Conservation (phyloP, 2,888 invertebrate species). For the Chirona hameri region DNA sequence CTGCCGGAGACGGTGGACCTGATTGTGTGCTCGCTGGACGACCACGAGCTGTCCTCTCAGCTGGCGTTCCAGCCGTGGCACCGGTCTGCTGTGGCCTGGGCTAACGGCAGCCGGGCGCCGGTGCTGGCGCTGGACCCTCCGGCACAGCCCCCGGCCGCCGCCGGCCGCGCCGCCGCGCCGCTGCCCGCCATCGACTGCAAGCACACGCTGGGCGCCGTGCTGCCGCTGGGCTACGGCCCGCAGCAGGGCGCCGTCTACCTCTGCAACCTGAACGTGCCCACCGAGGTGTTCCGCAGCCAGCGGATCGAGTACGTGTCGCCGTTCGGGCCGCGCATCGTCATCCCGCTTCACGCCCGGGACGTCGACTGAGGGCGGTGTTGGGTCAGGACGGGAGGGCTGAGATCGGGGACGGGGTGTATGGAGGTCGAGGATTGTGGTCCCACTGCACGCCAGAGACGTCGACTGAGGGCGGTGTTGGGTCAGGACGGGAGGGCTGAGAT, state of each 20-base stretch:
- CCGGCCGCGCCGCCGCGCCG: slow-evolving; percentile 40
- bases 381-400: too few relatives aligned
- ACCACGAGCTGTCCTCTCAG: slow-evolving; percentile 42
- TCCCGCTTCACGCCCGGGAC: slow-evolving; percentile 59
- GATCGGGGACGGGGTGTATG: background rate
- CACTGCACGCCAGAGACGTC: too few relatives aligned
- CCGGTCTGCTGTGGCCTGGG: slow-evolving; percentile 62
- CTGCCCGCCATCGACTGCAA: slow-evolving; percentile 60
- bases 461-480: too few relatives aligned
- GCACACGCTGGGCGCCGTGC: slow-evolving; percentile 65
- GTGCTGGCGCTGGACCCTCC: slow-evolving; percentile 74
- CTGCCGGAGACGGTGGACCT: slow-evolving; percentile 41
- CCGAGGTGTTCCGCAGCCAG: slow-evolving; percentile 67
- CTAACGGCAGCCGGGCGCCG: slow-evolving; percentile 65
- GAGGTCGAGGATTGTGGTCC: too few relatives aligned
- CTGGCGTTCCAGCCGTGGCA: slow-evolving; percentile 47
- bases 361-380: background rate
- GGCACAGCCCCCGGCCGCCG: slow-evolving; percentile 46
- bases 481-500: too few relatives aligned
- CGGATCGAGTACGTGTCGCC: slow-evolving; percentile 78
- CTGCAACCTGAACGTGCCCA: slow-evolving; percentile 78
- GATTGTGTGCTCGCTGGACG: slow-evolving; percentile 47
- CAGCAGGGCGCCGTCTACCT: slow-evolving; percentile 72
- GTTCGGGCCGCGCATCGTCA: slow-evolving; percentile 76
- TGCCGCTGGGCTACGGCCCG: slow-evolving; percentile 62